These are phyloP conservation scores for Tipula vernalis DNA, from an alignment of 2,888 invertebrate species.

Conservation along the genomic window DNA sequence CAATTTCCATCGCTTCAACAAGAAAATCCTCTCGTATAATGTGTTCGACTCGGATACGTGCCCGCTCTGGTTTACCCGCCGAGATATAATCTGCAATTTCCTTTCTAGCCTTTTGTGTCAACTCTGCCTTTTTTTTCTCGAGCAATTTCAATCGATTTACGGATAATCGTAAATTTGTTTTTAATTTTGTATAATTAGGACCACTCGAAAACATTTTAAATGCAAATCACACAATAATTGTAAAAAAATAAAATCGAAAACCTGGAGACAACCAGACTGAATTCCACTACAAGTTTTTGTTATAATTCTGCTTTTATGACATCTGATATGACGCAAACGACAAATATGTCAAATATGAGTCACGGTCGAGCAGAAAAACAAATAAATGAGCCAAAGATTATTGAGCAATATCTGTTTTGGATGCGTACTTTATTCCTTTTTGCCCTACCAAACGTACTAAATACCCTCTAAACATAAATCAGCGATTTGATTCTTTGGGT, in stretches of 20 bases:
- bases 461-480: too few relatives aligned
- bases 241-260: background rate
- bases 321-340: slow-evolving; percentile 9
- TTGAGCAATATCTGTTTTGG: too few relatives aligned
- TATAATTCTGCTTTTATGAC: background rate
- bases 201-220: slow-evolving; percentile 76
- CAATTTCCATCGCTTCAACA: slow-evolving; percentile 97
- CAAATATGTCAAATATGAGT: slow-evolving; percentile 9
- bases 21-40: slow-evolving; percentile 98
- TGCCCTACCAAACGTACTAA: too few relatives aligned
- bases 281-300: background rate
- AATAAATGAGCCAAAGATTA: too few relatives aligned
- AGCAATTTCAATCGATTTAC: slow-evolving; percentile 87
- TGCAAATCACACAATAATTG: background rate
- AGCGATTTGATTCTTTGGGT: too few relatives aligned
- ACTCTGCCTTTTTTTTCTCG: slow-evolving; percentile 95
- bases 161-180: slow-evolving; percentile 87
- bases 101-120: slow-evolving; percentile 82
- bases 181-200: slow-evolving; percentile 89
- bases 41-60: slow-evolving; percentile 95
- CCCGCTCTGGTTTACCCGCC: slow-evolving; percentile 74
- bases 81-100: slow-evolving; percentile 95
- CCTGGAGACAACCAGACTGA: background rate
- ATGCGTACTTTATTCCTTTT: too few relatives aligned
- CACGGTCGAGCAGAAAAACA: too few relatives aligned